These are phyloP conservation scores for Atta texana DNA, from an alignment of 1,140 invertebrate species.

Conservation along the genomic window DNA sequence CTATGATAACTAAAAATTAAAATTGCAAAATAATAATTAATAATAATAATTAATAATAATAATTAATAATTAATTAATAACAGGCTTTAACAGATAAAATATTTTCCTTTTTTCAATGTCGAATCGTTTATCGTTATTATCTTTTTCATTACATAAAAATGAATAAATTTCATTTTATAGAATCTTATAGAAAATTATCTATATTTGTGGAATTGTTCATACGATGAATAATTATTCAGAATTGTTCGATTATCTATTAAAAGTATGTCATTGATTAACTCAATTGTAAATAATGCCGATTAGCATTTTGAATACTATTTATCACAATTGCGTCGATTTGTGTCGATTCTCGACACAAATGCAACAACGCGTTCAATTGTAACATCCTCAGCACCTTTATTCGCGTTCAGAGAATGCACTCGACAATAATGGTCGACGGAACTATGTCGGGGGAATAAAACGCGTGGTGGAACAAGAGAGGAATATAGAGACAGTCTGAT, in stretches of 20 bases:
- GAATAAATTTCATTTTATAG: background rate
- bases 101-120: background rate
- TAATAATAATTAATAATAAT: no score
- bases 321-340: background rate
- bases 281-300: background rate
- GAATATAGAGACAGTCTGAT: constrained; percentile 46
- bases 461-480: background rate
- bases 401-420: constrained; percentile 39
- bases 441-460: constrained; percentile 22
- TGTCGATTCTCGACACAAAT: constrained; percentile 9
- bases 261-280: constrained; percentile 3
- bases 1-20: background rate
- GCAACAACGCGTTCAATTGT: constrained; percentile 14
- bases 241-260: background rate
- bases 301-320: constrained; percentile 35
- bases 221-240: background rate
- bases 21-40: background rate
- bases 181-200: background rate
- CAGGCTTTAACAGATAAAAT: background rate
- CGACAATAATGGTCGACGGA: constrained; percentile 36
- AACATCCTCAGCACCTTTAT: constrained; percentile 47
- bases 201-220: background rate
- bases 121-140: background rate
- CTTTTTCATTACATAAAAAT: background rate
- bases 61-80: no score